phyloP scores from a whole-genome alignment of 2,113 vertebrate genomes.

The Aphelocoma coerulescens region DNA sequence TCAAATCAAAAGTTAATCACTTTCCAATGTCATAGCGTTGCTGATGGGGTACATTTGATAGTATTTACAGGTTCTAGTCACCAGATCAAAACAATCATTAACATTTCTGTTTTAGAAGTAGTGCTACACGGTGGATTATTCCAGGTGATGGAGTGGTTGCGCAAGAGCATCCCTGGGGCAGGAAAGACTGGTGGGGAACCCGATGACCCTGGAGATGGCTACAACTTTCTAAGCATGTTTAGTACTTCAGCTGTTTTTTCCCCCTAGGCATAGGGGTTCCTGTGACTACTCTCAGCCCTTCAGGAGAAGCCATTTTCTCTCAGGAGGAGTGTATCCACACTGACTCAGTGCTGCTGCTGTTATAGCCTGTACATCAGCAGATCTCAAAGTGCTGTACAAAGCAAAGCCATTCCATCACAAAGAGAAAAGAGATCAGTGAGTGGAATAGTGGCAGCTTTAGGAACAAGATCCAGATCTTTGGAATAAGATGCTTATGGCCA shows the following conservation, averaged over 20 bases:
- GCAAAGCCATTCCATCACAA: neutral
- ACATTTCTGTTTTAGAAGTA: neutral
- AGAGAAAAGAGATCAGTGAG: neutral
- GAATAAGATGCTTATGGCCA: neutral
- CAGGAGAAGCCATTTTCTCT: neutral
- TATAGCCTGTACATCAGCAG: neutral
- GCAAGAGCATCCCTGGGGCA: neutral
- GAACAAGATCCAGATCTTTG: neutral
- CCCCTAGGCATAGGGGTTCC: neutral
- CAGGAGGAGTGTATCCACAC: neutral
- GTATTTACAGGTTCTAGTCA: neutral
- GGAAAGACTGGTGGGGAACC: neutral
- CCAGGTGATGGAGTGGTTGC: neutral
- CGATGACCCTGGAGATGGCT: neutral
- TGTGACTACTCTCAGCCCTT: neutral
- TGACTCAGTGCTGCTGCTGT: neutral
- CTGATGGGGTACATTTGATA: neutral
- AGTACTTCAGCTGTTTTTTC: neutral
- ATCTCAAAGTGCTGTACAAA: neutral
- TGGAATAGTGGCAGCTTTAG: neutral
- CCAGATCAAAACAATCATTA: neutral
- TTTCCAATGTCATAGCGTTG: neutral
- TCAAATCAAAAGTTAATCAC: neutral
- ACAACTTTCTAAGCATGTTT: neutral
- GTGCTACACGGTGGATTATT: neutral